Percentiles rank a stretch among this genome's conserved stretches.
Evolutionary conservation across 1,140 invertebrate species (phyloP).

Genomic region (Phthorimaea operculella): DNA sequence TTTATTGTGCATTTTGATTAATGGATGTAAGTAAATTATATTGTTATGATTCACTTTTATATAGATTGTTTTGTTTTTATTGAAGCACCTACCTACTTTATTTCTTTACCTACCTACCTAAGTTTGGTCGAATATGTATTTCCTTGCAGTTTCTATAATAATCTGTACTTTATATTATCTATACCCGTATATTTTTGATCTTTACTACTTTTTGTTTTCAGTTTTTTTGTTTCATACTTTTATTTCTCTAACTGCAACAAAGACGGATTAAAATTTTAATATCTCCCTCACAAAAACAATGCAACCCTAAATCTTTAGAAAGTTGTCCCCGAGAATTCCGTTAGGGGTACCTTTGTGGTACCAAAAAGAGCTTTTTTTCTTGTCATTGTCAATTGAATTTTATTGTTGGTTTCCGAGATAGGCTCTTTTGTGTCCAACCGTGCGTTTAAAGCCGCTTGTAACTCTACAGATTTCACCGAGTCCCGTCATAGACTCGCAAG

Average conservation of each 20-base stretch:
- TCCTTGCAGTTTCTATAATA: no score
- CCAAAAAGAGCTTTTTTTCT: slow-evolving; percentile 43
- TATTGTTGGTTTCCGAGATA: slow-evolving; percentile 64
- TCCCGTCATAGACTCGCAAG: slow-evolving; percentile 29
- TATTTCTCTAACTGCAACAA: slow-evolving; percentile 16
- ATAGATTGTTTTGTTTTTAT: no score
- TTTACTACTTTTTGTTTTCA: no score
- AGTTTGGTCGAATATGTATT: no score
- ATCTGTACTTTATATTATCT: no score
- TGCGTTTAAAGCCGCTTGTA: slow-evolving; percentile 61
- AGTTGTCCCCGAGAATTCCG: slow-evolving; percentile 42
- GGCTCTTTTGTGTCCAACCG: slow-evolving; percentile 59
- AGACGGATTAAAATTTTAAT: slow-evolving; percentile 33
- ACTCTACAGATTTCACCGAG: slow-evolving; percentile 21
- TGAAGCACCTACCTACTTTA: no score
- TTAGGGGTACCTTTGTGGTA: slow-evolving; percentile 52
- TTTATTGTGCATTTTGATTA: no score
- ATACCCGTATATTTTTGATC: no score
- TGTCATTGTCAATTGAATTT: slow-evolving; percentile 66
- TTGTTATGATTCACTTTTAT: no score
- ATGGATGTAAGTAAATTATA: no score
- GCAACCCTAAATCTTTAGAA: slow-evolving; percentile 50
- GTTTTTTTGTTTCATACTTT: no score
- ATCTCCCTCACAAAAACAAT: slow-evolving; percentile 50
- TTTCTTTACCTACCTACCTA: no score